Evolutionary conservation across 2,113 vertebrate genomes (phyloP).

Genomic region (Chlorodrepanis virens): DNA sequence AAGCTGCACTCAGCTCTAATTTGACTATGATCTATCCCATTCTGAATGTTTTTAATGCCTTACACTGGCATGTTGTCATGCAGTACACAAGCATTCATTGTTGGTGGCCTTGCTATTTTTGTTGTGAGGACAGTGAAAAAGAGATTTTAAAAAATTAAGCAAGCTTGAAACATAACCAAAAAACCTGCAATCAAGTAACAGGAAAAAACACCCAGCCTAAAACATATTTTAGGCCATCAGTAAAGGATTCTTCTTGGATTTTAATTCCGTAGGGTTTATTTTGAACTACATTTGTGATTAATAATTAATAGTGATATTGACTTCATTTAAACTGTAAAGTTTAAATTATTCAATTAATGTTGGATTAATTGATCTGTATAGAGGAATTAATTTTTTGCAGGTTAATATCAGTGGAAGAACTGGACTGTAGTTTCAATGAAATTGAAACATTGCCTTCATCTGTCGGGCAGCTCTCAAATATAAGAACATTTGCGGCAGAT

Average conservation of each 20-base stretch:
- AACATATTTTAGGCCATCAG: background rate
- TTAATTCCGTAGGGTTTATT: background rate
- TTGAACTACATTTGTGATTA: background rate
- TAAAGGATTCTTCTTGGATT: background rate
- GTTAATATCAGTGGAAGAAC: slow-evolving; percentile 85
- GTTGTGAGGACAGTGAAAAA: background rate
- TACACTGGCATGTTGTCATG: background rate
- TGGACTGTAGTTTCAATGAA: slow-evolving; percentile 98
- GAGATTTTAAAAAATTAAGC: background rate
- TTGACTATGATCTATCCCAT: background rate
- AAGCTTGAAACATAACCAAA: background rate
- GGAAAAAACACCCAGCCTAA: background rate
- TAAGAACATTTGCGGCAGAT: slow-evolving; percentile 95
- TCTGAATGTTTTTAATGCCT: background rate
- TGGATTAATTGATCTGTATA: background rate
- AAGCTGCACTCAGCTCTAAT: background rate
- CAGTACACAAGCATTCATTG: background rate
- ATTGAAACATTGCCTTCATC: slow-evolving; percentile 90
- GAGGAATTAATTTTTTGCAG: slow-evolving; percentile 50
- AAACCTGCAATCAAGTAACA: background rate
- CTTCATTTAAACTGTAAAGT: background rate
- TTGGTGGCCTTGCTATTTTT: background rate
- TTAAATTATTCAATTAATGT: background rate
- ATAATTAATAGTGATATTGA: background rate
- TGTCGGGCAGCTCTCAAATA: slow-evolving; percentile 85